Percentiles rank a stretch among this genome's conserved stretches.
These are phyloP conservation scores for Proterorhinus semilunaris DNA, from an alignment of 2,113 vertebrate genomes.

Conservation along the genomic window DNA sequence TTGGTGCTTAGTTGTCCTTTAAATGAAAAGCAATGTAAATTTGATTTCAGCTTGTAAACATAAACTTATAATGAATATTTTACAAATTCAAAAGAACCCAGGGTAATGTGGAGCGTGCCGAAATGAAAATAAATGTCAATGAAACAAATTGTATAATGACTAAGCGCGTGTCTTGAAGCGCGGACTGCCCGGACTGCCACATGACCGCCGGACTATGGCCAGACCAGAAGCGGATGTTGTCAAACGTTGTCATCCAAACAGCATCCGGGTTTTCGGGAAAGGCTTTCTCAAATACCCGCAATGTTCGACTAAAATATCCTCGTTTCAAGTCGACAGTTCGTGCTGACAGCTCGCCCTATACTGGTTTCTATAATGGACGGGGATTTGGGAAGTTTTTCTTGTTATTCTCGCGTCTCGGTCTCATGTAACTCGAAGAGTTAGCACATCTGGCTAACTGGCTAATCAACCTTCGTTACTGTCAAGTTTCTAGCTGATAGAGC, in stretches of 20 bases:
- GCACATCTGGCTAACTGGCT: conserved; percentile 44
- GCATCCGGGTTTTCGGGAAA: conserved; percentile 38
- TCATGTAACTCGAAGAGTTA: conserved; percentile 30
- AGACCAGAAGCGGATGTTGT: conserved; percentile 65
- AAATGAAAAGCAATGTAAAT: too few species aligned
- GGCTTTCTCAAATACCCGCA: conserved; percentile 7
- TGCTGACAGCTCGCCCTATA: neutral
- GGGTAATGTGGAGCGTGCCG: too few species aligned
- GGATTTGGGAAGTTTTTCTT: neutral
- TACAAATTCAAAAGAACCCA: too few species aligned
- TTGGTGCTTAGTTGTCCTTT: too few species aligned
- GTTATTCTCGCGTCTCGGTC: neutral
- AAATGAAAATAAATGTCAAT: too few species aligned
- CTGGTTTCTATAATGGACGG: conserved; percentile 9
- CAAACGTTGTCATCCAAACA: conserved; percentile 20
- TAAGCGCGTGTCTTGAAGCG: too few species aligned
- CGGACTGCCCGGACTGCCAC: too few species aligned
- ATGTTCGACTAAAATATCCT: neutral
- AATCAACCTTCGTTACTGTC: conserved; percentile 31
- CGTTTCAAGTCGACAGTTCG: neutral
- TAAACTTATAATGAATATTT: too few species aligned
- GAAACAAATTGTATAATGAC: too few species aligned
- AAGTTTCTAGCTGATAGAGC: conserved; percentile 28
- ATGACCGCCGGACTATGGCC: neutral
- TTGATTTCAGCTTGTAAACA: too few species aligned